phyloP scores from a whole-genome alignment of 2,113 vertebrate genomes.

The Pygoscelis adeliae region DNA sequence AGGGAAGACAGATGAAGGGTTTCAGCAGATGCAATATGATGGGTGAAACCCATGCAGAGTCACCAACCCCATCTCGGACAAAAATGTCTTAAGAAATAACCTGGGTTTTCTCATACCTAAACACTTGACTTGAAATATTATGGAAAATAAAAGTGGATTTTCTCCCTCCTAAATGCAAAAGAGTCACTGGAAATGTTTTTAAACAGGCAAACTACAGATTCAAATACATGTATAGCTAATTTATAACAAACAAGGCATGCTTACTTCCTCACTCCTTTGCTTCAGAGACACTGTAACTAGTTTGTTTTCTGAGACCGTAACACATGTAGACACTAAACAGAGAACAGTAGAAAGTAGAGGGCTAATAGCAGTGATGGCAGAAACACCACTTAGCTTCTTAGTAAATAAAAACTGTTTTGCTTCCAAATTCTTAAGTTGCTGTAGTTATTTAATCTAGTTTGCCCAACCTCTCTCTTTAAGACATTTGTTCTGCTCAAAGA shows the following conservation, averaged over 20 bases:
- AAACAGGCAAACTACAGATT: neutral
- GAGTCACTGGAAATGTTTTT: neutral
- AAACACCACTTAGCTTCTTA: slow-evolving; percentile 4
- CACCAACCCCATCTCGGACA: neutral
- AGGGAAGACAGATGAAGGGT: neutral
- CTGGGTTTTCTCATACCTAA: slow-evolving; percentile 1
- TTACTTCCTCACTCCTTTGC: neutral
- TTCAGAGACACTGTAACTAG: neutral
- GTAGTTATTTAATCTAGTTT: slow-evolving; percentile 31
- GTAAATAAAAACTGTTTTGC: neutral
- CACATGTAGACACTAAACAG: neutral
- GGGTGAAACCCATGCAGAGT: neutral
- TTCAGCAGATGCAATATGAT: neutral
- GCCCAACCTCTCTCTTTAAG: neutral
- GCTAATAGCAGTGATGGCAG: neutral
- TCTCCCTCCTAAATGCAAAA: neutral
- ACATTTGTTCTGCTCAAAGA: neutral
- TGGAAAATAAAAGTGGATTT: neutral
- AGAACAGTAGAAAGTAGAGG: neutral
- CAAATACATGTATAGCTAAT: neutral
- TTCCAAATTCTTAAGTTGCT: neutral
- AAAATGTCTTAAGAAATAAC: slow-evolving; percentile 7
- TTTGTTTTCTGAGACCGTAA: neutral
- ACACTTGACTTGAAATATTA: slow-evolving; percentile 7
- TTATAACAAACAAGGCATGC: neutral